Evolutionary conservation across 2,888 invertebrate species (phyloP).

Genomic region (Drosophila putrida): DNA sequence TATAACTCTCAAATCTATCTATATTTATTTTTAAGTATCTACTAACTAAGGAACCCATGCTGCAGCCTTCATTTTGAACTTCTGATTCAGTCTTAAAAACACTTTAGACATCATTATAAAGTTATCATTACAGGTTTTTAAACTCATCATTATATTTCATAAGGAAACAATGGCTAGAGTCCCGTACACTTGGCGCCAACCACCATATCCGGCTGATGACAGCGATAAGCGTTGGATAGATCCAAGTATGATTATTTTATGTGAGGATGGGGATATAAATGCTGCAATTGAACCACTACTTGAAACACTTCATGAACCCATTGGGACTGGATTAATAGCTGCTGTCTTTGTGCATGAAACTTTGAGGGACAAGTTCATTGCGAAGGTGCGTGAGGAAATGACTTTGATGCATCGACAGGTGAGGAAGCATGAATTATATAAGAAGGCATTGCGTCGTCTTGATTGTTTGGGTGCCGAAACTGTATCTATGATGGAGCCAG

Average conservation of each 20-base stretch:
- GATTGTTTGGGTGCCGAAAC: constrained; percentile 56
- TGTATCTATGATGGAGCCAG: constrained; percentile 42
- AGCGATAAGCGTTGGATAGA: constrained; percentile 58
- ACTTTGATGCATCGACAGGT: constrained; percentile 49
- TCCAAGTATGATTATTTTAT: constrained; percentile 54
- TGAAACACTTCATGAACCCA: constrained; percentile 49
- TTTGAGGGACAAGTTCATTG: constrained; percentile 44
- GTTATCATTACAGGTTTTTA: background rate
- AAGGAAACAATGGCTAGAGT: constrained; percentile 12
- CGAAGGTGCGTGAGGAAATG: constrained; percentile 43
- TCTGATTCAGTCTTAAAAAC: background rate
- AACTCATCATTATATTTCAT: background rate
- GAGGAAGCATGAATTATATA: constrained; percentile 34
- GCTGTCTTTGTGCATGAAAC: constrained; percentile 64
- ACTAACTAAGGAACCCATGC: background rate
- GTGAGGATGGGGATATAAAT: constrained; percentile 43
- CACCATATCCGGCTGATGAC: constrained; percentile 54
- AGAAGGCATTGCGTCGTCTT: constrained; percentile 28
- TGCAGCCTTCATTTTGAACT: background rate
- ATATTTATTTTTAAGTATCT: background rate
- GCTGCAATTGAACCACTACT: constrained; percentile 50
- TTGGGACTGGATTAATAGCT: constrained; percentile 37
- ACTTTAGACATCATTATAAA: background rate
- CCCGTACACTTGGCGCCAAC: constrained; percentile 61
- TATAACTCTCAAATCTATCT: too few relatives aligned